Percentiles rank a stretch among this genome's conserved stretches.
These are phyloP conservation scores for Channa maculata DNA, from an alignment of 2,113 vertebrate species.

Conservation along the genomic window DNA sequence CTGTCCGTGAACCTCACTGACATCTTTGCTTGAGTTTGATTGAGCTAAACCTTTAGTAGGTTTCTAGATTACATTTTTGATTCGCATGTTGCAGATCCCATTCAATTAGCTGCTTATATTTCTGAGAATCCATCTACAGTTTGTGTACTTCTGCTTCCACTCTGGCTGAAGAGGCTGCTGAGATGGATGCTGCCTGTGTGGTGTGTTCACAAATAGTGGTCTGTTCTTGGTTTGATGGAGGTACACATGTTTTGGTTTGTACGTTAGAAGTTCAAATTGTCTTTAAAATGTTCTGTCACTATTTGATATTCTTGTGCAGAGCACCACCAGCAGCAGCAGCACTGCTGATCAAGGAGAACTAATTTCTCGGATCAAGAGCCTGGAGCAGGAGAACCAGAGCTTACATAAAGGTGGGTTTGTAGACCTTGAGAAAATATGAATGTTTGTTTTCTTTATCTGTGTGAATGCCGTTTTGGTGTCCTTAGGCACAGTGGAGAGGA, in stretches of 20 bases:
- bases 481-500: no score
- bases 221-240: constrained; percentile 1
- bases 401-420: constrained; percentile 85
- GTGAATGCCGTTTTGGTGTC: background rate
- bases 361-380: constrained; percentile 84
- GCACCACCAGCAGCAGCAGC: constrained; percentile 34
- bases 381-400: constrained; percentile 93
- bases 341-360: constrained; percentile 88
- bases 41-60: background rate
- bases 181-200: constrained; percentile 13
- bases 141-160: background rate
- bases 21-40: constrained; percentile 3
- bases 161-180: constrained; percentile 7
- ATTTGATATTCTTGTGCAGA: constrained; percentile 40
- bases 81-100: constrained; percentile 25
- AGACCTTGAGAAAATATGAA: background rate
- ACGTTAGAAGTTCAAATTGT: background rate
- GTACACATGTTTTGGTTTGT: background rate
- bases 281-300: background rate
- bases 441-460: background rate
- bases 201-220: background rate
- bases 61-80: background rate
- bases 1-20: constrained; percentile 13
- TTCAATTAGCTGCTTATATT: background rate
- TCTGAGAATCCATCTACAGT: constrained; percentile 1